Percentiles rank a stretch among this genome's conserved stretches.
Conservation (phyloP, 1,140 invertebrate genomes). For the Drosophila arizonae region DNA sequence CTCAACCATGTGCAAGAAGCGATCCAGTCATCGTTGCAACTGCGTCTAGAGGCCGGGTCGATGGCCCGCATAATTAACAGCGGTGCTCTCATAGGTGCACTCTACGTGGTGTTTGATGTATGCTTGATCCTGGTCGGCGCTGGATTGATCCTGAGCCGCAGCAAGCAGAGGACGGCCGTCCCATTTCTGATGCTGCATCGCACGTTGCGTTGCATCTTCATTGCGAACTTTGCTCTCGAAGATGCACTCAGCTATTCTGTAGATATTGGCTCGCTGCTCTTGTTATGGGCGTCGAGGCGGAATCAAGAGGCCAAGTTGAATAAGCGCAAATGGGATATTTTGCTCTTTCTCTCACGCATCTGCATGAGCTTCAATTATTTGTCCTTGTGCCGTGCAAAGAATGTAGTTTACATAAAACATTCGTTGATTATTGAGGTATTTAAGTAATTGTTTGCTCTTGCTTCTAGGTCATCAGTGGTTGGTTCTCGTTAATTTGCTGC, state of each 20-base stretch:
- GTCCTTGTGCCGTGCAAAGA: conserved; percentile 29
- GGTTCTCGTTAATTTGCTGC: conserved; percentile 6
- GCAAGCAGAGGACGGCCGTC: conserved; percentile 22
- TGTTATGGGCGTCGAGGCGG: conserved; percentile 25
- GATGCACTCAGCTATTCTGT: conserved; percentile 34
- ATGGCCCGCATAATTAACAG: too few relatives aligned
- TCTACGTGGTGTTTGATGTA: conserved; percentile 6
- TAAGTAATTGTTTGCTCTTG: neutral
- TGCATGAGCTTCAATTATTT: conserved; percentile 24
- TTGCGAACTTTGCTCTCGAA: conserved; percentile 31
- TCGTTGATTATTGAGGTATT: neutral
- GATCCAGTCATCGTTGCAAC: too few relatives aligned
- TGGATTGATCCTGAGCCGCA: conserved; percentile 1
- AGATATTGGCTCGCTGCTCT: conserved; percentile 19
- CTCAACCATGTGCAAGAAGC: too few relatives aligned
- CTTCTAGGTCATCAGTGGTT: conserved; percentile 8
- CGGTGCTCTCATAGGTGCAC: too few relatives aligned
- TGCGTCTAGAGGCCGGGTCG: too few relatives aligned
- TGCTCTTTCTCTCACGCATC: conserved; percentile 27
- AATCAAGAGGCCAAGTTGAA: neutral
- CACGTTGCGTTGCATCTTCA: conserved; percentile 23
- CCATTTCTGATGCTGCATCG: conserved; percentile 33
- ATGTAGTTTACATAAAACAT: neutral
- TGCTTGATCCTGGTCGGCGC: conserved; percentile 4
- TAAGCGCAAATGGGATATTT: neutral